Percentiles rank a stretch among this genome's conserved stretches.
phyloP scores from a whole-genome alignment of 92 coral and sea anemone species.

The Phymanthus crucifer region DNA sequence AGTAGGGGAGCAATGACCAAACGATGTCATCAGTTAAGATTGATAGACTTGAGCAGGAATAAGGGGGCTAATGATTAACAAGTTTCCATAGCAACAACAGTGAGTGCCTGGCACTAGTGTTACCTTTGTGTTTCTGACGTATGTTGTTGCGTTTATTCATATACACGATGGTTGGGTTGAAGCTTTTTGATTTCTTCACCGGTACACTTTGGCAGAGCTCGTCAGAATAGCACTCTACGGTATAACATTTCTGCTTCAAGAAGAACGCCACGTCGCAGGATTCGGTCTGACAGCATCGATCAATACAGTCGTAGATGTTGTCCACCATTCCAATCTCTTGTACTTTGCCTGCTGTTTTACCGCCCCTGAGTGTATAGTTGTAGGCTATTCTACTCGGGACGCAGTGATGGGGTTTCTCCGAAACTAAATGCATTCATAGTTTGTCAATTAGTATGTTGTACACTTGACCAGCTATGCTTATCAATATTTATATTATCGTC shows the following conservation, averaged over 20 bases:
- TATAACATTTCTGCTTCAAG: conserved; percentile 72
- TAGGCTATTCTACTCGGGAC: conserved; percentile 86
- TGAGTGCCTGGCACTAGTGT: neutral
- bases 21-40: no score
- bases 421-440: conserved; percentile 31
- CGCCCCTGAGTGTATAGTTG: conserved; percentile 89
- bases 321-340: conserved; percentile 74
- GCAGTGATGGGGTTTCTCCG: conserved; percentile 54
- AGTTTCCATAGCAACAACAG: neutral
- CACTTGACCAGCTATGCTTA: neutral
- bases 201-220: conserved; percentile 89
- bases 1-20: no score
- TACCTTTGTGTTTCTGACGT: conserved; percentile 86
- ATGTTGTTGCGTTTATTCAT: conserved; percentile 73
- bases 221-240: conserved; percentile 89
- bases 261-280: conserved; percentile 87
- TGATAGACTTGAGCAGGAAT: no score
- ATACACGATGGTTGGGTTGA: conserved; percentile 80
- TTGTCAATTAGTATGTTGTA: neutral
- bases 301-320: conserved; percentile 87
- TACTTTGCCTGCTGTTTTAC: conserved; percentile 83
- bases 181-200: conserved; percentile 48
- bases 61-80: neutral
- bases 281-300: conserved; percentile 74
- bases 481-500: no score